Conservation (phyloP, 2,888 invertebrate genomes). For the Drosophila fulvimacula region DNA sequence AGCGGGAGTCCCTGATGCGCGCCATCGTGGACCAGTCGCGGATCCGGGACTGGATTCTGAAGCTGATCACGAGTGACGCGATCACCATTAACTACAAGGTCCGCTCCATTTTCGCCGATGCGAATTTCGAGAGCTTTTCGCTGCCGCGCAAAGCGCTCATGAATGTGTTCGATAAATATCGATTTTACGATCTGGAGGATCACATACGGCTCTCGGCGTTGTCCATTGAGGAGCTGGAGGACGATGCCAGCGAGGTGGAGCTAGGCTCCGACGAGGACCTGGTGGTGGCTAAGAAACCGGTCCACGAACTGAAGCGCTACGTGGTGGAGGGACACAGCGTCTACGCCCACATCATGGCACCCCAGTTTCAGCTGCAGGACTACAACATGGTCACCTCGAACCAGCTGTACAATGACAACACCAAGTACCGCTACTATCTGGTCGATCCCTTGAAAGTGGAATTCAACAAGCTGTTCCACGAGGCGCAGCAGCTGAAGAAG, state of each 20-base stretch:
- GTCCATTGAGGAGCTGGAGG: conserved; percentile 52
- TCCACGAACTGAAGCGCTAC: conserved; percentile 48
- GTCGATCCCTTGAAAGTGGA: conserved; percentile 71
- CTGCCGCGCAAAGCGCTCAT: conserved; percentile 49
- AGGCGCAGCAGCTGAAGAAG: conserved; percentile 68
- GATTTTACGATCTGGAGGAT: conserved; percentile 77
- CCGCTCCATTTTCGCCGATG: conserved; percentile 76
- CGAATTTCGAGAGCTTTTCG: conserved; percentile 75
- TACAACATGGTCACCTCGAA: conserved; percentile 69
- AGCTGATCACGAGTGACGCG: conserved; percentile 56
- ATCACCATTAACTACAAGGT: conserved; percentile 67
- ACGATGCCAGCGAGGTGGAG: neutral
- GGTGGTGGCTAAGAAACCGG: neutral
- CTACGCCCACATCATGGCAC: conserved; percentile 75
- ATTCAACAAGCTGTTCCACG: conserved; percentile 78
- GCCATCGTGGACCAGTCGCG: conserved; percentile 75
- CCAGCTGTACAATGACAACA: conserved; percentile 73
- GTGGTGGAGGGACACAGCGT: conserved; percentile 58
- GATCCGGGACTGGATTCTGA: conserved; percentile 77
- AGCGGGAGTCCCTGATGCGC: conserved; percentile 62
- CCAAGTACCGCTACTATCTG: conserved; percentile 67
- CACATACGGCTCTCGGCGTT: conserved; percentile 49
- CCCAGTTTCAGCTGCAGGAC: conserved; percentile 72
- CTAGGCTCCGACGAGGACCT: neutral
- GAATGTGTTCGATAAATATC: conserved; percentile 68